Evolutionary conservation across 2,888 invertebrate genomes (phyloP), one percentile per base, ranked within the genome.

Genomic region (Chaetogeoica ovagalla): DNA sequence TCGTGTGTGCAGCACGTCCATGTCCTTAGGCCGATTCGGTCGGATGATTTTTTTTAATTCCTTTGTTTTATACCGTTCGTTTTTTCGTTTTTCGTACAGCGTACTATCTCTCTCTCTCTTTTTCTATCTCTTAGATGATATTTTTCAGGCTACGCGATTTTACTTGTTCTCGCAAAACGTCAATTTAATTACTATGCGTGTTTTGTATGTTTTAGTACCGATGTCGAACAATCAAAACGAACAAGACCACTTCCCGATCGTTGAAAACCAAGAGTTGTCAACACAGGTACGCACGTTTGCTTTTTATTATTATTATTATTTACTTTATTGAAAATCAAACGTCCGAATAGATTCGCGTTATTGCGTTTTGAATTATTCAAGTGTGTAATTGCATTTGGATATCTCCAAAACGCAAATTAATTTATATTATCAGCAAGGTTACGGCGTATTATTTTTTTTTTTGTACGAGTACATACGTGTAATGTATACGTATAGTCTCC

Each of bases 151-250:
- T 3, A 11, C 21, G 3, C 15, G 19, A 30, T 37, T 62, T 65
- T 15, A 79, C 15, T 37, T 19, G 55, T 63, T 37, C 6, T 55
- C 7, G 15, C 15, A 17, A 43, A 70, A 70, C 70, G 37, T 70
- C 62, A 66, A 75, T 57, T 6, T 55, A 15, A n/a, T 13, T 57
- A 19, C 37, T 30, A 39, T 71, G 37, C 19, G 19, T 65, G 13
- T 70, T 52, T 63, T 23, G 30, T 77, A 21, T 62, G 59, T 79
- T 79, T 71, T 55, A 79, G 79, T 63, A 71, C 65, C 79, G 79
- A 79, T 79, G 79, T 79, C 79, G 79, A 79, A 79, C 79, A 71
- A 79, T 65, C 79, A 79, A 79, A 79, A 63, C 62, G 55, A 63
- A 57, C 57, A 71, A 39, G 37, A 71, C n/a, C n/a, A n/a, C 62